Evolutionary conservation across 2,888 invertebrate genomes (phyloP).

Genomic region (Tenthredo distinguenda): DNA sequence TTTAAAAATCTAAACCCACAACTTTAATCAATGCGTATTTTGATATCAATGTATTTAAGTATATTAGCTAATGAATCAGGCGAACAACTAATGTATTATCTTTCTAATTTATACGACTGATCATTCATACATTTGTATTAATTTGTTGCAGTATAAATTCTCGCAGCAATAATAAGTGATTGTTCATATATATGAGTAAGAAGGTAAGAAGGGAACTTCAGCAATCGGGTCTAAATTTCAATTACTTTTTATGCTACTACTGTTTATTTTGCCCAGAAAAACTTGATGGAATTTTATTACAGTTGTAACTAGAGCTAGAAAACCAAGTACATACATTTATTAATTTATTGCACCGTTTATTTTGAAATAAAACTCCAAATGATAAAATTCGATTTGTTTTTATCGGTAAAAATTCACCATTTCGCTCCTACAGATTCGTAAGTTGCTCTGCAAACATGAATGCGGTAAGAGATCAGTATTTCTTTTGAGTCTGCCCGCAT

Average conservation of each 20-base stretch:
- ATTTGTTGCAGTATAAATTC: background rate
- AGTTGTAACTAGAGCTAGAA: constrained; percentile 50
- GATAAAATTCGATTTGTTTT: constrained; percentile 2
- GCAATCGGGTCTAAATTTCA: background rate
- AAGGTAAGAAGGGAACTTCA: background rate
- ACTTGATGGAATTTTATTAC: background rate
- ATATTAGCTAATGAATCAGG: constrained; percentile 26
- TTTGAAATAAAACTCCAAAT: constrained; percentile 57
- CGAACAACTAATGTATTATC: constrained; percentile 16
- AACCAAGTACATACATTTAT: constrained; percentile 50
- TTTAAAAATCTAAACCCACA: constrained; percentile 63
- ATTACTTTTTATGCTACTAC: background rate
- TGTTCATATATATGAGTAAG: background rate
- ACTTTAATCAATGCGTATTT: background rate
- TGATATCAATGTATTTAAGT: background rate
- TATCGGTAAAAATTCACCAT: background rate
- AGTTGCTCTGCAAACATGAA: background rate
- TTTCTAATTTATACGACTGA: constrained; percentile 36
- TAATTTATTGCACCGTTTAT: constrained; percentile 61
- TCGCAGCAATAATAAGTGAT: background rate
- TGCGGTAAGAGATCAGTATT: too few species aligned
- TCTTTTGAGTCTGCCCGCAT: too few species aligned
- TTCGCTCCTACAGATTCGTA: background rate
- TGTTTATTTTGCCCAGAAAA: background rate
- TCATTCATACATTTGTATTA: constrained; percentile 3